Evolutionary conservation across 2,888 invertebrate species (phyloP).

Genomic region (Erpobdella octoculata): DNA sequence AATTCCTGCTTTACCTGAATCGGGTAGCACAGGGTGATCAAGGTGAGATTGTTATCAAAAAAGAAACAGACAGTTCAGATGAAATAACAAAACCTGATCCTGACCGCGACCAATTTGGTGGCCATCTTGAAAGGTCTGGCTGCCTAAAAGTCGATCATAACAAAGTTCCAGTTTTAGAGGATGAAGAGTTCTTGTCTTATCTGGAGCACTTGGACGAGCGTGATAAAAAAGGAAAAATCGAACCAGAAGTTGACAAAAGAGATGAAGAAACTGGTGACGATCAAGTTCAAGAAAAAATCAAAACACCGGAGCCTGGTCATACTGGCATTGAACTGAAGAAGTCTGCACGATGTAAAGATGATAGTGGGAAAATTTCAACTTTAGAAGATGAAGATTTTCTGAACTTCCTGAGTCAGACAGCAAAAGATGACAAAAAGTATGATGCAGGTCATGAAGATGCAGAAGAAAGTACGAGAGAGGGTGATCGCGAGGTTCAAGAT

Average conservation of each 20-base stretch:
- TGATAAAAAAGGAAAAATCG: neutral
- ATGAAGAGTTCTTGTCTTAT: constrained; percentile 7
- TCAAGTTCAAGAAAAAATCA: too few relatives aligned
- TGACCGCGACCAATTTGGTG: neutral
- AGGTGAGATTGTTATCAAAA: neutral
- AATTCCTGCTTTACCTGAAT: neutral
- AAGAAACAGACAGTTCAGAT: neutral
- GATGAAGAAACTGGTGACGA: neutral
- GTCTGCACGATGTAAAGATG: too few relatives aligned
- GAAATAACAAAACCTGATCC: neutral
- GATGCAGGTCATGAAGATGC: too few relatives aligned
- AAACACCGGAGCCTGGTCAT: too few relatives aligned
- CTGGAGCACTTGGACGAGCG: too few relatives aligned
- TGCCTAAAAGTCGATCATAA: neutral
- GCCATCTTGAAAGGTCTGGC: neutral
- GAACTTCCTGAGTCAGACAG: too few relatives aligned
- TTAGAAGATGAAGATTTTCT: too few relatives aligned
- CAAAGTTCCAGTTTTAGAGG: neutral
- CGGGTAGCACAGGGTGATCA: neutral
- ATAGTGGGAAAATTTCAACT: too few relatives aligned
- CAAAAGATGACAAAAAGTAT: too few relatives aligned
- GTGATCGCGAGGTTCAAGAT: too few relatives aligned
- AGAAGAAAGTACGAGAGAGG: too few relatives aligned
- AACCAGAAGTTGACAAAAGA: neutral
- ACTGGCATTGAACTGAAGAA: too few relatives aligned